Evolutionary conservation across 2,888 invertebrate species (phyloP).

Genomic region (Patella depressa): DNA sequence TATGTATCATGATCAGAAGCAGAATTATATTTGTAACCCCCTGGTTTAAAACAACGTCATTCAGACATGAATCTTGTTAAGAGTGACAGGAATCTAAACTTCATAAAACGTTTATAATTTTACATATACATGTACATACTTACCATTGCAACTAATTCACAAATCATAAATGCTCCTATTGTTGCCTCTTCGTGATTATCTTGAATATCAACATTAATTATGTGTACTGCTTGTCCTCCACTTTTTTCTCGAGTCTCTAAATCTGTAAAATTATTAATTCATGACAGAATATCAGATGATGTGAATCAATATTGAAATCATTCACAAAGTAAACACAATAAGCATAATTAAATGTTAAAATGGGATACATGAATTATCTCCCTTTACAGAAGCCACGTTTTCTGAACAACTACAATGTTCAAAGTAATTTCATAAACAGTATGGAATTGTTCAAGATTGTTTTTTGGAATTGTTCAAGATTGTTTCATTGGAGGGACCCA

Average conservation of each 20-base stretch:
- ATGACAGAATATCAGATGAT: background rate
- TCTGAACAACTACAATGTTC: no score
- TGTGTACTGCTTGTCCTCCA: constrained; percentile 88
- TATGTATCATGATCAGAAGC: no score
- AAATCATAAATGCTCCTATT: constrained; percentile 96
- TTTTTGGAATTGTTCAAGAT: no score
- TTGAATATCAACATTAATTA: constrained; percentile 98
- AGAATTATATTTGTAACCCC: no score
- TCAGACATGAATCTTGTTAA: no score
- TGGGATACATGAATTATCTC: background rate
- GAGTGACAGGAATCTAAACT: no score
- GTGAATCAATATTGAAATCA: background rate
- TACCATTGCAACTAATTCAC: constrained; percentile 93
- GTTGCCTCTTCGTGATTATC: constrained; percentile 99
- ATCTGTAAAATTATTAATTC: constrained; percentile 50
- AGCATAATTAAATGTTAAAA: background rate
- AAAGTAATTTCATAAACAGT: no score
- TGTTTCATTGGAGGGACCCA: no score
- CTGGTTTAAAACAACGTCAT: no score
- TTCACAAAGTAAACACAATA: background rate
- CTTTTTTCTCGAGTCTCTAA: constrained; percentile 82
- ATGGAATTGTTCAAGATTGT: no score
- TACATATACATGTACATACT: constrained; percentile 37
- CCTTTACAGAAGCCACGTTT: background rate
- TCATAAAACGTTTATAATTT: no score